Base-by-base conservation (phyloP, 2,888 invertebrate genomes). In the Pimpla rufipes region DNA sequence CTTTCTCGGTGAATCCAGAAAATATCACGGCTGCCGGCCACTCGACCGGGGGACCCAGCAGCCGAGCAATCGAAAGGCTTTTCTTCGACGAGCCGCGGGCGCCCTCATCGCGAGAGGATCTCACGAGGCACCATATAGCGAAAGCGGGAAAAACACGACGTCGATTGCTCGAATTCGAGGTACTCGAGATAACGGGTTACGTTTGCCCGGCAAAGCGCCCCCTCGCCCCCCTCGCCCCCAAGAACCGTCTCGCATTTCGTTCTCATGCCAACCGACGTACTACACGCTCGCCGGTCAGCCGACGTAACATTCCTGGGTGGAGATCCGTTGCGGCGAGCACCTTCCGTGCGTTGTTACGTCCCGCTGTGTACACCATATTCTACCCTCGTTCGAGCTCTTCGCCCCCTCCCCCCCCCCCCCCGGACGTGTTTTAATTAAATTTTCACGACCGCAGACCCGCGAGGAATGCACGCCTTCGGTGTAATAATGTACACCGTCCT, bases 351-450 rank as follows among this genome's bases (percentile, higher is more conserved):
- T 75, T 75, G 76, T 57, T 67, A 29, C 45, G 42, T 35, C 13
- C 29, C 11, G 29, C 21, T 55, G 42, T 35, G 4, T 59, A 18
- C 40, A 4, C 37, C 18, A 40, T 64, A 40, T 40, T 18, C 62
- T 4, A 35, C 16, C 8, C 57, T 35, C 16, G 57, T 35, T 35
- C n/a, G 13, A 59, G 1, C 1, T n/a, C n/a, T n/a, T n/a, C n/a
- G n/a, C n/a, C n/a, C n/a, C n/a, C n/a, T n/a, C n/a, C n/a, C n/a
- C n/a, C n/a, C 4, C 57, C 57, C 0, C 45, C 7, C 37, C 47
- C 11, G 68, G 84, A 68, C 82, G 82, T 83, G 88, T 88, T 90
- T 90, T 89, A 89, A 89, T 90, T 90, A 90, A 89, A 89, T 90
- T 90, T 90, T 86, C 90, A 88, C 85, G 82, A 89, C 86, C 88